Evolutionary conservation across 2,888 invertebrate species (phyloP).

Genomic region (Oscheius myriophilus): DNA sequence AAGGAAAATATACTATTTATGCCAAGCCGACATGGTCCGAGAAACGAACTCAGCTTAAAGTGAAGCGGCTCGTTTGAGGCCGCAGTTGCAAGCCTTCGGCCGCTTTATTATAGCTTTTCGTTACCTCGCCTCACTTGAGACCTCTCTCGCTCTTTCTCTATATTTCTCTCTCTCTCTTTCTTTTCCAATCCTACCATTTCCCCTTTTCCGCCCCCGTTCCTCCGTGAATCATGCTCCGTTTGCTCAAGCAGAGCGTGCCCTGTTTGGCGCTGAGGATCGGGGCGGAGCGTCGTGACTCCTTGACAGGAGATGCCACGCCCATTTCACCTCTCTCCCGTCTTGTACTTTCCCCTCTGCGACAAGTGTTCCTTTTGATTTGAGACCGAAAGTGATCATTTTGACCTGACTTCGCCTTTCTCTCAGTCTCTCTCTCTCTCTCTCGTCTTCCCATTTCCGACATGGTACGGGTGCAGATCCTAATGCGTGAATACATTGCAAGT

Average conservation of each 20-base stretch:
- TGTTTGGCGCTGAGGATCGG: slow-evolving; percentile 3
- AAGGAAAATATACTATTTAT: too few species aligned
- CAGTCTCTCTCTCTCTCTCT: background rate
- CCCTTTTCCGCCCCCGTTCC: slow-evolving; percentile 5
- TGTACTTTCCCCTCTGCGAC: too few species aligned
- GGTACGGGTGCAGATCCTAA: too few species aligned
- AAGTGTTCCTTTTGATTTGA: background rate
- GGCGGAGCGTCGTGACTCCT: slow-evolving; percentile 25
- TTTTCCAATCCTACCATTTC: background rate
- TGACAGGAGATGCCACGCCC: slow-evolving; percentile 12
- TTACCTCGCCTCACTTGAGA: too few species aligned
- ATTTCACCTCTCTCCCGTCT: background rate
- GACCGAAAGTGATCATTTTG: slow-evolving; percentile 1
- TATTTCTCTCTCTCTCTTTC: background rate
- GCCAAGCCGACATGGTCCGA: too few species aligned
- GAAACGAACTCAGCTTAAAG: too few species aligned
- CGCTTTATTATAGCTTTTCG: too few species aligned
- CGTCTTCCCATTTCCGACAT: background rate
- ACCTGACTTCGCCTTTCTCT: slow-evolving; percentile 1
- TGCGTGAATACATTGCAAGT: too few species aligned
- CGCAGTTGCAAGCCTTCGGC: too few species aligned
- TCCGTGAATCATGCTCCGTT: slow-evolving; percentile 4
- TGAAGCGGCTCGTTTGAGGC: too few species aligned
- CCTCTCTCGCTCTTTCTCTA: too few species aligned
- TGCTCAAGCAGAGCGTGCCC: slow-evolving; percentile 18